Conservation (phyloP, 2,888 invertebrate species). For the Dicyrtomina minuta region DNA sequence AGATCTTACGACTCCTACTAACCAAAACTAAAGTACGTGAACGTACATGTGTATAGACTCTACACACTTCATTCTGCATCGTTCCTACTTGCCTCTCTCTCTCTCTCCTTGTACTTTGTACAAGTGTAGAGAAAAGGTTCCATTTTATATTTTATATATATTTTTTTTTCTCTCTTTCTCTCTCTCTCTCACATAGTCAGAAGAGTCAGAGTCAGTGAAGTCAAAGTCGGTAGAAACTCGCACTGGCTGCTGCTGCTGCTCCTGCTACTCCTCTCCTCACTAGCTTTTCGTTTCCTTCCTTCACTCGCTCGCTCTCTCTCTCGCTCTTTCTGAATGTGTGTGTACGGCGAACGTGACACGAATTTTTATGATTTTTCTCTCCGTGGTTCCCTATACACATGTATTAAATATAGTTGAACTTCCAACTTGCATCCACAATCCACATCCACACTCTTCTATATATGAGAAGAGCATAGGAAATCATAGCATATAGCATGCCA, state of each 20-base stretch:
- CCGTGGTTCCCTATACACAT: slow-evolving; percentile 19
- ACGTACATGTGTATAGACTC: no score
- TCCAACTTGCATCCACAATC: slow-evolving; percentile 5
- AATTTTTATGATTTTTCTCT: slow-evolving; percentile 36
- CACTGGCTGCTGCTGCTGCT: neutral
- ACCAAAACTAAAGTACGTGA: no score
- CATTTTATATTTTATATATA: neutral
- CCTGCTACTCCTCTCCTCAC: neutral
- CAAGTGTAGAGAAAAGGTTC: neutral
- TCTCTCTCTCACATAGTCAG: neutral
- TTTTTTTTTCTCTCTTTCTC: neutral
- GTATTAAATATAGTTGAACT: slow-evolving; percentile 27
- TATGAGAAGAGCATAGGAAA: no score
- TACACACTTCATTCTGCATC: no score
- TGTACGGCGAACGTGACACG: slow-evolving; percentile 33
- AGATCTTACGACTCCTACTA: neutral
- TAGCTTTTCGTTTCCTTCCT: neutral
- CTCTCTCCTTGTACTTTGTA: neutral
- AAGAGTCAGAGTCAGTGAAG: neutral
- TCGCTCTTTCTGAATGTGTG: slow-evolving; percentile 33
- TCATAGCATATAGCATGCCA: no score
- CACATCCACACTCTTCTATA: neutral
- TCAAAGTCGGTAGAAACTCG: neutral
- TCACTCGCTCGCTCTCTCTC: slow-evolving; percentile 13
- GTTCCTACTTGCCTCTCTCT: neutral